phyloP scores from a whole-genome alignment of 2,888 invertebrate species.

The Amphimallon solstitiale region DNA sequence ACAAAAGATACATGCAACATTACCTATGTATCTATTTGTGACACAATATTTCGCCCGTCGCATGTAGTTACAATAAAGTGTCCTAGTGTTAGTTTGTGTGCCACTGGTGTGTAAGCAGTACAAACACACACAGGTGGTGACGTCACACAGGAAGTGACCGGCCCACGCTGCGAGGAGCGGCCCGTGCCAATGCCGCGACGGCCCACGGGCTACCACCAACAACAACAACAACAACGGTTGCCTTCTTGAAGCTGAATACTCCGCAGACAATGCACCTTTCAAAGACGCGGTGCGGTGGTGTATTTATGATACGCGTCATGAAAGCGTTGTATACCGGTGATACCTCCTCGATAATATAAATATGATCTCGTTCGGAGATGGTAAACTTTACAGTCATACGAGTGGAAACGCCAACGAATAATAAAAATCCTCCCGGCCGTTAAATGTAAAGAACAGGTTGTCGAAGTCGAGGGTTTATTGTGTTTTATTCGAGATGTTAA shows the following conservation, averaged over 20 bases:
- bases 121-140: constrained; percentile 52
- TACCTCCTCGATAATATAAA: constrained; percentile 22
- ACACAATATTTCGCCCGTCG: constrained; percentile 27
- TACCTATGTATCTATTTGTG: neutral
- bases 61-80: constrained; percentile 34
- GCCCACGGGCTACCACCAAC: constrained; percentile 54
- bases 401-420: no score
- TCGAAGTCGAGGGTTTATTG: no score
- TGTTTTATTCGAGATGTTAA: no score
- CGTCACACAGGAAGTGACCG: constrained; percentile 60
- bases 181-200: constrained; percentile 58
- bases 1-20: constrained; percentile 16
- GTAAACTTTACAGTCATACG: no score
- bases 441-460: no score
- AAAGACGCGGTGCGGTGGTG: constrained; percentile 25
- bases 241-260: constrained; percentile 30
- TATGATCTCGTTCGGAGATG: constrained; percentile 24
- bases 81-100: constrained; percentile 46
- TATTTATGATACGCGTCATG: constrained; percentile 32
- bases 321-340: constrained; percentile 10
- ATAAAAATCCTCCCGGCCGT: no score
- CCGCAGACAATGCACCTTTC: constrained; percentile 39
- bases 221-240: constrained; percentile 39
- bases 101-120: constrained; percentile 50
- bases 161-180: constrained; percentile 60